Base-by-base conservation (phyloP, 2,113 vertebrate species). In the Cynopterus brachyotis region DNA sequence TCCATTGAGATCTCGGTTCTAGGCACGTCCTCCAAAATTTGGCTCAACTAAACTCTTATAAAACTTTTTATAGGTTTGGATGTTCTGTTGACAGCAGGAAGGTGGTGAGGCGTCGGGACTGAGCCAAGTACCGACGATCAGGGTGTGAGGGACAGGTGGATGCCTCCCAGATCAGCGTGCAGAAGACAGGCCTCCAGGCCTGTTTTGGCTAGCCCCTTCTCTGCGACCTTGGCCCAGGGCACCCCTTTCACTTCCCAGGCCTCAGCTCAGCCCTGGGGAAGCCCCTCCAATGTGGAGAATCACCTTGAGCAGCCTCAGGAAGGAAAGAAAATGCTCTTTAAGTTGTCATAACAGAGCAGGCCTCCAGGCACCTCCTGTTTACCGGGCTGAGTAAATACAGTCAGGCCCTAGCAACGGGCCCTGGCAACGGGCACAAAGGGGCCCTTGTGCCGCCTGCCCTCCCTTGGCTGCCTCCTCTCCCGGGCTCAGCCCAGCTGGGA, bases 361-460 rank as follows among this genome's bases (percentile, higher is more conserved):
- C 75, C 75, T 96, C 80, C 89, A 91, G 95, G 96, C 87, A 97
- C 87, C 95, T 96, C 87, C 98, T 96, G 55, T 97, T 98, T 97
- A 97, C 87, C 57, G 6, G 96, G 89, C 76, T 92, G 84, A 98
- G 84, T 55, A 96, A 96, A 97, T 95, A 97, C 75, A 94, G 96
- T 89, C 45, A 28, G 91, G 50, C 90, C 96, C 94, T 96, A 97
- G 95, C 92, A 98, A 97, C 93, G 0, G 87, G 89, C 94, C 96
- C 94, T 96, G 97, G 95, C 92, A 98, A 97, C 93, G 0, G 87
- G 89, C 94, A 98, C 96, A 97, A 98, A 98, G 66, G 91, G 62
- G 78, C 17, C 92, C 96, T 88, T 90, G 80, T 80, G 81, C 28
- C 9, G 3, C 53, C 9, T 0, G 69, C 26, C 69, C 7, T 95